Base-by-base conservation (phyloP, 2,888 invertebrate species). In the Scaptomyza tumidula region DNA sequence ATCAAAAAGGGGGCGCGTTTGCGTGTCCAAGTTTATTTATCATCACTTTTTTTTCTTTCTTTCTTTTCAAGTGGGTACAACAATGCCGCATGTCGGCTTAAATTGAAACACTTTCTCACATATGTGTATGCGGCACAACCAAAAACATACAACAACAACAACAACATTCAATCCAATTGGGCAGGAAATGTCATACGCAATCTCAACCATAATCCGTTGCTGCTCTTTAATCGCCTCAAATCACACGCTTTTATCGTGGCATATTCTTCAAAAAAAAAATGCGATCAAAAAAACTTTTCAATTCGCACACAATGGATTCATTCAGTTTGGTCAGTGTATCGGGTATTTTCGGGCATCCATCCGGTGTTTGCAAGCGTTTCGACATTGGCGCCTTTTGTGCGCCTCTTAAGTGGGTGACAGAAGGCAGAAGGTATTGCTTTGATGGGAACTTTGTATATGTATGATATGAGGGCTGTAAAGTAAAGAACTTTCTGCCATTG, bases 191-290 rank as follows among this genome's bases (percentile, higher is more conserved):
- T 68, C 69, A 66, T 52, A 69, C 55, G 53, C 74, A 80, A 71
- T 67, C 67, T 75, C 60, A 53, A 69, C 62, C 67, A 64, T 75
- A 83, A 83, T 86, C 88, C 83, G 77, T 86, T 83, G 87, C 63
- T 55, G 87, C 63, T 56, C 73, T 77, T 82, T 69, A 71, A 81
- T 77, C 77, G 76, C 52, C 69, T 69, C 61, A 29, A 72, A 80
- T 80, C 75, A 78, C 55, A 44, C 62, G 78, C 57, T 63, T 53
- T 73, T 80, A 80, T 80, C 64, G 75, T 71, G 86, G 75, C 78
- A 77, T 57, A 86, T 83, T 83, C 80, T 83, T 83, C 80, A 85
- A 71, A 68, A 62, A 55, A 66, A 59, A 33, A 33, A 49, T 11
- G 29, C 9, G 19, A 19, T 2, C 19, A 19, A 19, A 19, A 19